Evolutionary conservation across 2,113 vertebrate genomes (phyloP).

Genomic region (Pleuronectes platessa): DNA sequence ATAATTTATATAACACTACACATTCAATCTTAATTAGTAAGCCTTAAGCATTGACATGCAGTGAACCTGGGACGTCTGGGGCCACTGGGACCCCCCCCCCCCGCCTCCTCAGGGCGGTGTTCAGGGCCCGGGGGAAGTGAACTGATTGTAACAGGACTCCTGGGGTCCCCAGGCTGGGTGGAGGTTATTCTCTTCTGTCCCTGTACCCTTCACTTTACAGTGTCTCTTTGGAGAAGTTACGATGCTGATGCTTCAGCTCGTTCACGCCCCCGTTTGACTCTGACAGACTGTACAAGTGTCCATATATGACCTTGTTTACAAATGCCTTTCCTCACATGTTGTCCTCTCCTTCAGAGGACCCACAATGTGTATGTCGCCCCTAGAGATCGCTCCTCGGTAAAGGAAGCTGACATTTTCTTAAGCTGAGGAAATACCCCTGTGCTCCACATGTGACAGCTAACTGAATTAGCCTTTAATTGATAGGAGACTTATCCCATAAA

Average conservation of each 20-base stretch:
- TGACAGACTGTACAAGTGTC: not conserved
- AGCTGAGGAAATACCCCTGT: slow-evolving; percentile 40
- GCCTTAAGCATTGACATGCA: no score
- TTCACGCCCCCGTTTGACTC: not conserved
- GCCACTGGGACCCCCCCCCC: no score
- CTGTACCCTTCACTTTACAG: no score
- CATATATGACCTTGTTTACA: not conserved
- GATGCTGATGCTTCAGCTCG: no score
- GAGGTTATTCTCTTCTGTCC: no score
- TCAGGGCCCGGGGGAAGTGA: no score
- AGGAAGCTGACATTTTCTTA: slow-evolving; percentile 51
- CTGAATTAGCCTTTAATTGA: slow-evolving; percentile 65
- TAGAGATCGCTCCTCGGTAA: slow-evolving; percentile 28
- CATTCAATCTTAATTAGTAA: no score
- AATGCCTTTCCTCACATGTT: not conserved
- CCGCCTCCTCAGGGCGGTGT: no score
- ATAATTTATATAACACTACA: no score
- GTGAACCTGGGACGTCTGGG: not conserved
- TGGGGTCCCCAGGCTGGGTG: no score
- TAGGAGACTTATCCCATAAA: slow-evolving; percentile 44
- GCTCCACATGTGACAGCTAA: slow-evolving; percentile 58
- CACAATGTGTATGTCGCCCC: slow-evolving; percentile 10
- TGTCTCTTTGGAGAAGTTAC: no score
- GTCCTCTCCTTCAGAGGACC: not conserved
- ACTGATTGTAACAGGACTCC: no score